phyloP scores from a whole-genome alignment of 2,888 invertebrate genomes.

The Rhynchonema sp. region DNA sequence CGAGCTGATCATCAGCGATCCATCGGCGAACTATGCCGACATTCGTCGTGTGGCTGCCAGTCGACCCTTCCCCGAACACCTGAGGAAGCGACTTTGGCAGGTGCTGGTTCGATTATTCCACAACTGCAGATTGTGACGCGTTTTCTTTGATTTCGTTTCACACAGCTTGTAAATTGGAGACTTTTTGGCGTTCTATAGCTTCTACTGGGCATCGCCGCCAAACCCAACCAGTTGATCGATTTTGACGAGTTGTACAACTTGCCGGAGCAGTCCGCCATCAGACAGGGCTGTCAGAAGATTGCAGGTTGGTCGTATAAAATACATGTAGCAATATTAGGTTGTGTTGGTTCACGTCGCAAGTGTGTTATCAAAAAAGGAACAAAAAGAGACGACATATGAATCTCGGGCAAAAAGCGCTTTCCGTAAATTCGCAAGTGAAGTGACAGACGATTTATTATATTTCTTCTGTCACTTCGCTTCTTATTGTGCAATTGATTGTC shows the following conservation, averaged over 20 bases:
- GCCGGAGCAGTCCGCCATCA: slow-evolving; percentile 65
- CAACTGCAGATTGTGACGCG: no score
- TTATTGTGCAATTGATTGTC: no score
- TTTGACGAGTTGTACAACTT: slow-evolving; percentile 92
- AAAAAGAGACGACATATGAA: no score
- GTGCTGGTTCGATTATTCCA: slow-evolving; percentile 12
- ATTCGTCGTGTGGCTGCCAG: slow-evolving; percentile 66
- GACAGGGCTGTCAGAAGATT: slow-evolving; percentile 70
- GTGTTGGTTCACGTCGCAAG: no score
- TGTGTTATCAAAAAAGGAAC: no score
- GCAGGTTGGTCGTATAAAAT: slow-evolving; percentile 46
- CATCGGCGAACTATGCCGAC: slow-evolving; percentile 38
- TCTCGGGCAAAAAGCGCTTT: no score
- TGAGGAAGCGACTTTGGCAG: slow-evolving; percentile 75
- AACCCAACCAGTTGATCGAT: slow-evolving; percentile 29
- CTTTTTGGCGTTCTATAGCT: slow-evolving; percentile 19
- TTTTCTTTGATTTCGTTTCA: neutral
- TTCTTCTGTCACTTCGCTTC: no score
- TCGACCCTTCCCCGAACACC: slow-evolving; percentile 55
- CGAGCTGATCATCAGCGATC: neutral
- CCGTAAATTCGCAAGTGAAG: no score
- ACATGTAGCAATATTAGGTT: no score
- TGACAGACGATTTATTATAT: no score
- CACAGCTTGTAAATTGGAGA: neutral
- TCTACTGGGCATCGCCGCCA: slow-evolving; percentile 32